Conservation (phyloP, 2,113 vertebrate genomes). For the Zonotrichia leucophrys region DNA sequence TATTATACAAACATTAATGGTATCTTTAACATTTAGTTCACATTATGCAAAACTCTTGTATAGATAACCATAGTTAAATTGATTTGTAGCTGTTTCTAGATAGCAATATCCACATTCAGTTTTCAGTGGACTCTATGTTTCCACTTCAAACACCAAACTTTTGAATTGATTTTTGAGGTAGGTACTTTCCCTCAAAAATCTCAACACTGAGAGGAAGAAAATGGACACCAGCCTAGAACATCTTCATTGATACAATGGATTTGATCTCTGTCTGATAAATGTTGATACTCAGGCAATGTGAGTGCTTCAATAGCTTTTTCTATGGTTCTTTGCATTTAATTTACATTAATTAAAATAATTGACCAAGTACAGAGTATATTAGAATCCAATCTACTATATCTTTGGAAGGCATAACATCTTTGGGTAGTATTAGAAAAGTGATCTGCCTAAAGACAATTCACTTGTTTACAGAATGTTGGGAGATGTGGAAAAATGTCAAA, state of each 20-base stretch:
- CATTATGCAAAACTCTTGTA: background rate
- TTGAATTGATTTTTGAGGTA: background rate
- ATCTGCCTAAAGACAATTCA: background rate
- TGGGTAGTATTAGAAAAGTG: background rate
- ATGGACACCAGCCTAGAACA: background rate
- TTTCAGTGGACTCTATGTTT: background rate
- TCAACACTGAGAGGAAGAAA: background rate
- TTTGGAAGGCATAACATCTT: background rate
- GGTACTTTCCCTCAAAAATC: background rate
- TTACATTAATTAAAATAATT: conserved; percentile 31
- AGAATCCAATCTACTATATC: background rate
- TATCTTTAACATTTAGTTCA: background rate
- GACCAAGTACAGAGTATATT: background rate
- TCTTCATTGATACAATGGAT: background rate
- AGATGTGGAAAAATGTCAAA: background rate
- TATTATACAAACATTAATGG: background rate
- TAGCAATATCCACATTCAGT: background rate
- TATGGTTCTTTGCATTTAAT: background rate
- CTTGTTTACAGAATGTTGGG: background rate
- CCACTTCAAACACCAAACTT: background rate
- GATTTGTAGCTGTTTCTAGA: background rate
- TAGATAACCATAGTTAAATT: background rate
- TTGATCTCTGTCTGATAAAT: conserved; percentile 6
- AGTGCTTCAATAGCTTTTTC: conserved; percentile 4
- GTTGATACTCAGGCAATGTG: background rate